These are phyloP conservation scores for Haliclona indistincta DNA, from an alignment of 37 sponge, comb jelly and placozoan genomes.

Conservation along the genomic window DNA sequence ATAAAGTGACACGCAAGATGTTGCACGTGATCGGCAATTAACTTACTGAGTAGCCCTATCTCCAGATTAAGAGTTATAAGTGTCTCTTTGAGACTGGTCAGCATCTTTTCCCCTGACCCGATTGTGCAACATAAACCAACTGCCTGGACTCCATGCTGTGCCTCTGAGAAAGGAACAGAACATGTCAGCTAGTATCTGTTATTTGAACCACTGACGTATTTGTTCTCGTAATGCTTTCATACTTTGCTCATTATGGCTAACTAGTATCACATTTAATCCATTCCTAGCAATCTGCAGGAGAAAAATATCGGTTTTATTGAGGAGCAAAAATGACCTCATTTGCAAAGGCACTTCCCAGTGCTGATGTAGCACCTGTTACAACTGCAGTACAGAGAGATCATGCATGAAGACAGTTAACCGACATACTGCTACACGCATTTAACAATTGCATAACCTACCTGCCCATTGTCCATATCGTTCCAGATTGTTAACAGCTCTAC, in stretches of 20 bases:
- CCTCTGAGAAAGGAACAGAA: slow-evolving; percentile 17
- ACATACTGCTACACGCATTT: too few relatives aligned
- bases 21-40: not conserved
- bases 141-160: slow-evolving; percentile 39
- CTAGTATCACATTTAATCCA: slow-evolving; percentile 64
- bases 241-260: slow-evolving; percentile 56
- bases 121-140: slow-evolving; percentile 71
- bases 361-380: slow-evolving; percentile 74
- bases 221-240: slow-evolving; percentile 44
- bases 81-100: slow-evolving; percentile 58
- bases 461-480: too few relatives aligned
- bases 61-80: slow-evolving; percentile 39
- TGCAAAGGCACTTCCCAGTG: slow-evolving; percentile 73
- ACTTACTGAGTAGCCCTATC: slow-evolving; percentile 73
- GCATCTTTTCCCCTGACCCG: slow-evolving; percentile 47
- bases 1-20: too few relatives aligned
- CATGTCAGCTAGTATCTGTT: too few relatives aligned
- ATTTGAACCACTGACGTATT: slow-evolving; percentile 67
- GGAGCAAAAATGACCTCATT: slow-evolving; percentile 40
- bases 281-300: slow-evolving; percentile 64
- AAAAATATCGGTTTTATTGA: not conserved
- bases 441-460: too few relatives aligned
- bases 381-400: too few relatives aligned
- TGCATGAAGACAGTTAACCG: too few relatives aligned
- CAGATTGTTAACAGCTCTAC: too few relatives aligned